These are phyloP conservation scores for Nylanderia fulva DNA, from an alignment of 1,140 invertebrate genomes.

Conservation along the genomic window DNA sequence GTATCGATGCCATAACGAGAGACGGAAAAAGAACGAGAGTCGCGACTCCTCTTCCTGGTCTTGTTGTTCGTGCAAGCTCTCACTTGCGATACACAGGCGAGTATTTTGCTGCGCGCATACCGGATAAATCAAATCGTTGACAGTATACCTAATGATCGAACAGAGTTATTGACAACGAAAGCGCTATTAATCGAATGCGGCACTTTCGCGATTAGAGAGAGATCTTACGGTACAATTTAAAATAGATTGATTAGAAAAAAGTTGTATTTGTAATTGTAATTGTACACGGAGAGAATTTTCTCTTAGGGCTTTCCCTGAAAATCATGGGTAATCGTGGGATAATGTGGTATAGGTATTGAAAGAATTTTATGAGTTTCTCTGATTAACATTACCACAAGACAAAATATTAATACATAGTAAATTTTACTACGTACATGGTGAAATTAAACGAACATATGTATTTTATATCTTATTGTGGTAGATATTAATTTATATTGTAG, in stretches of 20 bases:
- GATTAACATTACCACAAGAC: too few relatives aligned
- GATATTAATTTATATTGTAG: too few relatives aligned
- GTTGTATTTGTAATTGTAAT: conserved; percentile 5
- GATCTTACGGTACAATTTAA: too few relatives aligned
- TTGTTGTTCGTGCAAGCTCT: conserved; percentile 17
- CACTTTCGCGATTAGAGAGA: background rate
- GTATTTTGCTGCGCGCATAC: background rate
- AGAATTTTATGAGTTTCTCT: too few relatives aligned
- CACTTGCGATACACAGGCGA: conserved; percentile 16
- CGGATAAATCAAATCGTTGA: conserved; percentile 48
- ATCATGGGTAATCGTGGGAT: too few relatives aligned
- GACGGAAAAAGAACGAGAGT: conserved; percentile 29
- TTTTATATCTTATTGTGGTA: too few relatives aligned
- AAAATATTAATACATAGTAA: too few relatives aligned
- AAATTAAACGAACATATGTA: too few relatives aligned
- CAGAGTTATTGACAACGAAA: conserved; percentile 25
- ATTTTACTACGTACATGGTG: too few relatives aligned
- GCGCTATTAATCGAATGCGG: background rate
- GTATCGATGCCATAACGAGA: conserved; percentile 52
- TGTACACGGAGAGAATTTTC: too few relatives aligned
- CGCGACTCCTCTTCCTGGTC: conserved; percentile 37
- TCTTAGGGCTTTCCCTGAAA: too few relatives aligned
- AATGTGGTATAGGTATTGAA: too few relatives aligned
- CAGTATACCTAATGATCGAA: conserved; percentile 1
- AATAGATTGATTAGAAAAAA: background rate